These are phyloP conservation scores for Petroica traversi DNA, from an alignment of 2,113 vertebrate species.

Conservation along the genomic window DNA sequence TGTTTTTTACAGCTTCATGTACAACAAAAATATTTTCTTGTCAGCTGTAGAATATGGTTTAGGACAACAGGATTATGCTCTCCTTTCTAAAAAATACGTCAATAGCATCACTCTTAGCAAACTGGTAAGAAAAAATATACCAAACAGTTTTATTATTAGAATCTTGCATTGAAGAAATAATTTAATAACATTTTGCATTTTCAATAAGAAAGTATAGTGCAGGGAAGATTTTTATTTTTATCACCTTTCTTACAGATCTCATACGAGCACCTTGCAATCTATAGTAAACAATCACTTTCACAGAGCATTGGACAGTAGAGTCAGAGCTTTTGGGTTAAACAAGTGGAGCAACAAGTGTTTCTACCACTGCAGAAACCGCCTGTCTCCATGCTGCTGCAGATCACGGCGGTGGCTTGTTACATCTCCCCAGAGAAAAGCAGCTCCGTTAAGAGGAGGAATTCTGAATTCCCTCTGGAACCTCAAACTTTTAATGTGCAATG, in stretches of 20 bases:
- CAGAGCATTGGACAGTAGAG: background rate
- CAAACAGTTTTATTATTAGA: background rate
- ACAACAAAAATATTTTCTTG: background rate
- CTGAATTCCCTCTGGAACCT: slow-evolving; percentile 31
- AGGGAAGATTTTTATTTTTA: background rate
- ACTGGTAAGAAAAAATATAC: background rate
- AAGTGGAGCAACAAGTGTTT: background rate
- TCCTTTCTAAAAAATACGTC: background rate
- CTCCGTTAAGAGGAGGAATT: background rate
- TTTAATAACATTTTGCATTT: background rate
- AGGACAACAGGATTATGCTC: background rate
- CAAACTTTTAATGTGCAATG: background rate
- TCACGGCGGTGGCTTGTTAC: background rate
- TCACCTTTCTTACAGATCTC: background rate
- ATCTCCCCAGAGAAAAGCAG: background rate
- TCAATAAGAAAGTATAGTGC: background rate
- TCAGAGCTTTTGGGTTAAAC: background rate
- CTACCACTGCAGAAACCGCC: background rate
- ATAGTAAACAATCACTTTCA: background rate
- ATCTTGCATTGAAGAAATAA: background rate
- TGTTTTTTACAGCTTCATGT: background rate
- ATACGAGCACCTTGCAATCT: background rate
- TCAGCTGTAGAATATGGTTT: background rate
- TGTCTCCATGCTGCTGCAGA: background rate
- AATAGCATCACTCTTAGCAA: background rate